Percentiles rank a stretch among this genome's conserved stretches.
Conservation (phyloP, 2,888 invertebrate genomes). For the Chymomyza procnemis region DNA sequence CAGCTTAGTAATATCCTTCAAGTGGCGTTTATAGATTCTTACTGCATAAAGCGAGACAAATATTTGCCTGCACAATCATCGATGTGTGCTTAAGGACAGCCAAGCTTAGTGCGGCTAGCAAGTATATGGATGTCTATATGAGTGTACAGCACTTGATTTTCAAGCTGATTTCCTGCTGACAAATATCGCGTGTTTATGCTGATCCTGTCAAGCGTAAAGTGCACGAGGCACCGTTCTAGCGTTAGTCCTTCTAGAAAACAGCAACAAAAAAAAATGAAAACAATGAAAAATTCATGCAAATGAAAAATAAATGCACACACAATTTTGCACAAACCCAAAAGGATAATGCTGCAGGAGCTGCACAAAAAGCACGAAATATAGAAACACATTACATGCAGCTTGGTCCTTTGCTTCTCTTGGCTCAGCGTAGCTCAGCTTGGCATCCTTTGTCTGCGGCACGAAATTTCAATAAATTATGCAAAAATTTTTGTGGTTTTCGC, state of each 20-base stretch:
- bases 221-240: conserved; percentile 31
- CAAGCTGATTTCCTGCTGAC: conserved; percentile 68
- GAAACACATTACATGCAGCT: conserved; percentile 71
- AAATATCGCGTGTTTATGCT: conserved; percentile 72
- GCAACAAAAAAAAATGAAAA: conserved; percentile 40
- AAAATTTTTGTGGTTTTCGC: conserved; percentile 69
- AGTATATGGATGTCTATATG: conserved; percentile 57
- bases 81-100: conserved; percentile 26
- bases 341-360: conserved; percentile 51
- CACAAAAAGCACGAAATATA: conserved; percentile 47
- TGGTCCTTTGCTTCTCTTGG: conserved; percentile 18
- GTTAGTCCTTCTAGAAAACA: background rate
- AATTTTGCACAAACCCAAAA: conserved; percentile 49
- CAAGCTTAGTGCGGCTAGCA: conserved; percentile 18
- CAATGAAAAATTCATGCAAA: conserved; percentile 76
- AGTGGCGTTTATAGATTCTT: conserved; percentile 49
- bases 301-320: conserved; percentile 75
- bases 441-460: conserved; percentile 59
- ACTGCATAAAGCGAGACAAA: conserved; percentile 51
- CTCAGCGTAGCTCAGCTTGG: background rate
- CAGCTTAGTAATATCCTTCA: conserved; percentile 10
- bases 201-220: conserved; percentile 67
- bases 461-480: conserved; percentile 73
- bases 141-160: conserved; percentile 42
- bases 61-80: conserved; percentile 44